Conservation (phyloP, 1,140 invertebrate species). For the Leptestheria dahalacensis region DNA sequence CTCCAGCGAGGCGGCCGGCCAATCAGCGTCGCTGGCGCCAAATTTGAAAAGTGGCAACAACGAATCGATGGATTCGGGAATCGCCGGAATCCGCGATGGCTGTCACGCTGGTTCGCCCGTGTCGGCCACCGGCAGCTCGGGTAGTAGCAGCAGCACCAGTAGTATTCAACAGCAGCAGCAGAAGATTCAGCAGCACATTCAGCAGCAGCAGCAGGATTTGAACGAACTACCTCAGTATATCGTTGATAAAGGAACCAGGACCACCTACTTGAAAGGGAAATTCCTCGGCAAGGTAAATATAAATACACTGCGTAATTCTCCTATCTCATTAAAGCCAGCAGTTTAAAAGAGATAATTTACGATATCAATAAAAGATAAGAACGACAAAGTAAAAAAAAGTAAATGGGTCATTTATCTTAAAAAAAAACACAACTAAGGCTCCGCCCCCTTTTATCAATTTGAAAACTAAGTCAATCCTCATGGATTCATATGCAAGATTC, state of each 20-base stretch:
- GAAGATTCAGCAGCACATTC: constrained; percentile 12
- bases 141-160: not conserved
- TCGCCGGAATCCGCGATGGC: constrained; percentile 22
- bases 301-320: not conserved
- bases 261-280: constrained; percentile 36
- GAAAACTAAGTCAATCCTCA: no score
- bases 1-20: not conserved
- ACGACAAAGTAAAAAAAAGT: no score
- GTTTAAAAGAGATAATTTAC: not conserved
- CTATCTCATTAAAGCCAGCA: not conserved
- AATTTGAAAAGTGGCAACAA: constrained; percentile 13
- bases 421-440: no score
- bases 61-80: constrained; percentile 24
- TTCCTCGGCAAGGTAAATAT: constrained; percentile 38
- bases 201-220: constrained; percentile 22
- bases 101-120: constrained; percentile 3
- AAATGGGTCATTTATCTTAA: no score
- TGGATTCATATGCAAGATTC: no score
- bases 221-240: constrained; percentile 35
- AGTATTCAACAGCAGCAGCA: constrained; percentile 13
- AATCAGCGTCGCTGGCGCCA: not conserved
- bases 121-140: not conserved
- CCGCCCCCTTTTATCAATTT: no score
- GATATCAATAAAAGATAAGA: no score
- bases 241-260: constrained; percentile 33